A percentile compares a stretch with the other conserved stretches of the same genome.
Conservation (phyloP, 2,113 vertebrate species). For the Marmota flaviventris region DNA sequence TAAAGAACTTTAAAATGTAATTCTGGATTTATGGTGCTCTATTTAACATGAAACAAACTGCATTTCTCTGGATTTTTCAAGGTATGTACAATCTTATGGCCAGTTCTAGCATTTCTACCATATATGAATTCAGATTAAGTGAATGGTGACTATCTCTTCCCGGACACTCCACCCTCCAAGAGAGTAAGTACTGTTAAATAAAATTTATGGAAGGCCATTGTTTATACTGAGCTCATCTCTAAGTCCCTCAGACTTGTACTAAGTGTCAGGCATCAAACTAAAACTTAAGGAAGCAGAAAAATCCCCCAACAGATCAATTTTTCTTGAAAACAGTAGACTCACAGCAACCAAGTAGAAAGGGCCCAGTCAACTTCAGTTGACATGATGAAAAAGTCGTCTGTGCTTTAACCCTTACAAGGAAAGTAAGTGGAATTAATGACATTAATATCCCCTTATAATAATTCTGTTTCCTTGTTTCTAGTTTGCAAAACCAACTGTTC, state of each 20-base stretch:
- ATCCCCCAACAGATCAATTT: not conserved
- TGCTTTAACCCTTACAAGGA: not conserved
- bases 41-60: not conserved
- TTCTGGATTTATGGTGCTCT: not conserved
- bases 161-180: not conserved
- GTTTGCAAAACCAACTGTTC: not conserved
- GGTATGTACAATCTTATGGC: not conserved
- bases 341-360: not conserved
- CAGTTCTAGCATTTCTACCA: not conserved
- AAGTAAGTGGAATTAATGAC: not conserved
- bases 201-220: not conserved
- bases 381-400: no score
- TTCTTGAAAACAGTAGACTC: not conserved
- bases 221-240: not conserved
- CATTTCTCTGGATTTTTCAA: not conserved
- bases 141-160: not conserved
- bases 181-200: not conserved
- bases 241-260: not conserved
- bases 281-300: not conserved
- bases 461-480: not conserved
- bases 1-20: not conserved
- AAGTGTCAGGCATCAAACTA: not conserved
- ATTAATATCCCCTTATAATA: not conserved
- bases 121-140: not conserved
- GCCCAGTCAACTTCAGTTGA: no score